Evolutionary conservation across 2,113 vertebrate genomes (phyloP).

Genomic region (Pseudonaja textilis): DNA sequence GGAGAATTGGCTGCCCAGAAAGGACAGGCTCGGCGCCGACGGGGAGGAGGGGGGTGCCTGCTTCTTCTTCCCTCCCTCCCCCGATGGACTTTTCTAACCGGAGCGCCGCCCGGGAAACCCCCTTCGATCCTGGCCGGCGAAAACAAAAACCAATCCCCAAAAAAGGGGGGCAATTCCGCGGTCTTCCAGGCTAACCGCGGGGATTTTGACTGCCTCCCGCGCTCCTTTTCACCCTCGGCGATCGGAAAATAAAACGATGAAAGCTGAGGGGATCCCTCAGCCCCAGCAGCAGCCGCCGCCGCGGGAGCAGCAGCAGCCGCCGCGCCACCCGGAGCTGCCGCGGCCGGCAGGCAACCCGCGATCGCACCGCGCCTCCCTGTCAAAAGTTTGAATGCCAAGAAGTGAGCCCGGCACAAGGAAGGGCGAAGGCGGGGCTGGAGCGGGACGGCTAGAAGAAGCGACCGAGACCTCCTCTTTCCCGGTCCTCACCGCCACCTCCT

Average conservation of each 20-base stretch:
- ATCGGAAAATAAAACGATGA: slow-evolving; percentile 55
- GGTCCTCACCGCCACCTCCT: neutral
- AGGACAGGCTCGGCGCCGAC: neutral
- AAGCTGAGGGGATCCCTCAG: slow-evolving; percentile 39
- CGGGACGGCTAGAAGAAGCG: neutral
- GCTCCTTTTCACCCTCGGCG: slow-evolving; percentile 51
- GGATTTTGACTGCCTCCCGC: slow-evolving; percentile 59
- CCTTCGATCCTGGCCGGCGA: slow-evolving; percentile 19
- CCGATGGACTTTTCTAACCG: slow-evolving; percentile 64
- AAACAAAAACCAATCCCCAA: slow-evolving; percentile 11
- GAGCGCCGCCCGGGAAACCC: slow-evolving; percentile 60
- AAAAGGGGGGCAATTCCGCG: slow-evolving; percentile 56
- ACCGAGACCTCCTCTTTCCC: neutral
- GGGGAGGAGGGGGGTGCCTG: neutral
- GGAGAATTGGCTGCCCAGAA: slow-evolving; percentile 24
- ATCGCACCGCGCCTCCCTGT: slow-evolving; percentile 29
- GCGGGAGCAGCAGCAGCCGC: slow-evolving; percentile 28
- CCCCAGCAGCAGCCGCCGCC: slow-evolving; percentile 20
- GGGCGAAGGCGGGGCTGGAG: slow-evolving; percentile 21
- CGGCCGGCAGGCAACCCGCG: slow-evolving; percentile 1
- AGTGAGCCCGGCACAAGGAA: slow-evolving; percentile 37
- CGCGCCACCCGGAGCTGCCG: neutral
- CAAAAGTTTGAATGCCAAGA: slow-evolving; percentile 63
- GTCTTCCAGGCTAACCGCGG: slow-evolving; percentile 62
- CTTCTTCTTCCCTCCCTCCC: neutral